Conservation (phyloP, 2,888 invertebrate species). For the Lasioglossum zephyrum region DNA sequence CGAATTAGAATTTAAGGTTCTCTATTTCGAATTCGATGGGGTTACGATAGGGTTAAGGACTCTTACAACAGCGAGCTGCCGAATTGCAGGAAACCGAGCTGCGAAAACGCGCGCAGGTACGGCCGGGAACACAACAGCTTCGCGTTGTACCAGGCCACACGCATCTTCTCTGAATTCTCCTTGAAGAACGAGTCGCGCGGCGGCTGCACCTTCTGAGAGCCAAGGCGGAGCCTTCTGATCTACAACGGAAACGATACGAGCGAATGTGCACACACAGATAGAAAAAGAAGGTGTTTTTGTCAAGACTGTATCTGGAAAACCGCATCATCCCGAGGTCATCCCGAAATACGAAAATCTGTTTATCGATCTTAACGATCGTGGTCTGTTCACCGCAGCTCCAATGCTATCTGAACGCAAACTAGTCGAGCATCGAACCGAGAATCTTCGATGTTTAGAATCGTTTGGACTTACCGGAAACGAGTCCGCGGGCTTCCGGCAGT, state of each 20-base stretch:
- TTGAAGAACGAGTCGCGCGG: constrained; percentile 56
- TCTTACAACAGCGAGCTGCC: constrained; percentile 88
- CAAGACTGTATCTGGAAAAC: too few relatives aligned
- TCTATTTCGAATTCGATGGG: too few relatives aligned
- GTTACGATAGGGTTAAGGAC: background rate
- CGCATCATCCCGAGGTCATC: too few relatives aligned
- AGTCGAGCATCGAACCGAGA: constrained; percentile 24
- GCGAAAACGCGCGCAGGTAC: constrained; percentile 87
- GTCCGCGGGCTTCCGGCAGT: constrained; percentile 87
- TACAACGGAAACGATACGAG: constrained; percentile 68
- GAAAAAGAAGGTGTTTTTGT: background rate
- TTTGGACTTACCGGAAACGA: constrained; percentile 87
- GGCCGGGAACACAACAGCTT: constrained; percentile 88
- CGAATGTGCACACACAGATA: constrained; percentile 36
- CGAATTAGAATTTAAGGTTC: too few relatives aligned
- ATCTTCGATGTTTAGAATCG: constrained; percentile 2
- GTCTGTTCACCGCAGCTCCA: background rate
- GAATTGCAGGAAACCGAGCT: constrained; percentile 88
- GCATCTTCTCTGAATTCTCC: constrained; percentile 85
- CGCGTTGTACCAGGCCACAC: constrained; percentile 87
- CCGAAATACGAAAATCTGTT: too few relatives aligned
- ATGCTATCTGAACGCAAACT: too few relatives aligned
- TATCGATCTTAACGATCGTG: background rate
- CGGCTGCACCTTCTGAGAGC: constrained; percentile 60
- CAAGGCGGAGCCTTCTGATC: constrained; percentile 84